These are phyloP conservation scores for Amphimedon queenslandica DNA, from an alignment of 37 sponge, comb jelly and placozoan species.

Conservation along the genomic window DNA sequence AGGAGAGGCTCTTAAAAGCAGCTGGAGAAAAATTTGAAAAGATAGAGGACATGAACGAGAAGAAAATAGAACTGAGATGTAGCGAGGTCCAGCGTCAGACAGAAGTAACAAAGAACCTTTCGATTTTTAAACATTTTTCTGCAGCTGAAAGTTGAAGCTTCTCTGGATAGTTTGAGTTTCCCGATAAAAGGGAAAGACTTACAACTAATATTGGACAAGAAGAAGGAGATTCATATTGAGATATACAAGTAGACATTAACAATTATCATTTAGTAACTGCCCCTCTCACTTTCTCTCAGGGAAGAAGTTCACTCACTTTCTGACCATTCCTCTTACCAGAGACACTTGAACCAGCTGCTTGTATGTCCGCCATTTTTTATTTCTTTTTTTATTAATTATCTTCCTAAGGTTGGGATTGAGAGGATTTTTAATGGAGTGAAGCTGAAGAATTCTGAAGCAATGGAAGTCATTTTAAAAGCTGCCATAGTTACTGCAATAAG, in stretches of 20 bases:
- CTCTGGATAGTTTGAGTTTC: neutral
- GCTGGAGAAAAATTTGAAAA: slow-evolving; percentile 59
- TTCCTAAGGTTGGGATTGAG: slow-evolving; percentile 48
- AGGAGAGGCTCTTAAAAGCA: slow-evolving; percentile 13
- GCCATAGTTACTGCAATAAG: slow-evolving; percentile 53
- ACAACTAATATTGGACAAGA: neutral
- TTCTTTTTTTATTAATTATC: neutral
- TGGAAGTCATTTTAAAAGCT: slow-evolving; percentile 34
- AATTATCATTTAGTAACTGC: too few relatives aligned
- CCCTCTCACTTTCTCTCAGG: too few relatives aligned
- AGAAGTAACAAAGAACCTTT: slow-evolving; percentile 35
- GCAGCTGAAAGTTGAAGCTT: slow-evolving; percentile 1
- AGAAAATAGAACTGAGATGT: slow-evolving; percentile 74
- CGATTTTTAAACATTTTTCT: neutral
- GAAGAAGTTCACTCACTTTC: neutral
- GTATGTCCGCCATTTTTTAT: neutral
- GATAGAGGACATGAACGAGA: slow-evolving; percentile 56
- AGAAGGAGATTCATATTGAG: neutral
- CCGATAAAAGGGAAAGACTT: neutral
- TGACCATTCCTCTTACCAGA: neutral
- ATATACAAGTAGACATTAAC: neutral
- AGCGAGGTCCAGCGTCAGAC: slow-evolving; percentile 51
- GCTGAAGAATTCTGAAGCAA: slow-evolving; percentile 62
- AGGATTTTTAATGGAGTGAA: slow-evolving; percentile 43
- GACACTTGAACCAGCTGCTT: neutral